Percentiles rank a stretch among this genome's conserved stretches.
Evolutionary conservation across 2,888 invertebrate species (phyloP).

Genomic region (Epistrophe eligans): DNA sequence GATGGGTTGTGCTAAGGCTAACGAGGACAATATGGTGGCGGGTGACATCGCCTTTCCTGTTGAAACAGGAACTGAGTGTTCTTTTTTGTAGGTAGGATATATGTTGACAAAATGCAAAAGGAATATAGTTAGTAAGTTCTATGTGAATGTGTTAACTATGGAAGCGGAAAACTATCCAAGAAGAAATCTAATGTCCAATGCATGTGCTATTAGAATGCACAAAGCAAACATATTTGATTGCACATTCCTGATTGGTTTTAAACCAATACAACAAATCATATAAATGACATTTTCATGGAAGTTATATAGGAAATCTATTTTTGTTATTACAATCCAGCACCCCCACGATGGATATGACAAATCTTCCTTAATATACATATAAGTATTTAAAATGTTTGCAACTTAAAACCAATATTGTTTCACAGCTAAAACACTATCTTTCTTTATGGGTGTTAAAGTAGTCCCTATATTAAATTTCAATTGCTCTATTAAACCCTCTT

Average conservation of each 20-base stretch:
- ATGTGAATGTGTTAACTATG: not conserved
- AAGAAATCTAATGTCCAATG: constrained; percentile 1
- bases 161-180: not conserved
- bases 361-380: not conserved
- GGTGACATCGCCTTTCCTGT: constrained; percentile 8
- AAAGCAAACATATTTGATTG: constrained; percentile 1
- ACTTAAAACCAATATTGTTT: constrained; percentile 26
- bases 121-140: not conserved
- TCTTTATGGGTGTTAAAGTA: not conserved
- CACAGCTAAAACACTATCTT: not conserved
- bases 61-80: constrained; percentile 7
- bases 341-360: not conserved
- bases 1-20: constrained; percentile 30
- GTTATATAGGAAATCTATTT: not conserved
- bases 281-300: not conserved
- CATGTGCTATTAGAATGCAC: constrained; percentile 4
- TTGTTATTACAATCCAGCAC: not conserved
- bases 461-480: constrained; percentile 11
- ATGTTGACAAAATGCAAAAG: not conserved
- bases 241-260: not conserved
- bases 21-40: not conserved
- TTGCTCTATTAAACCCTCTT: constrained; percentile 41
- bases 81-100: not conserved
- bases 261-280: not conserved
- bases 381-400: not conserved